These are phyloP conservation scores for Perdita meconis DNA, from an alignment of 2,888 invertebrate species.

Conservation along the genomic window DNA sequence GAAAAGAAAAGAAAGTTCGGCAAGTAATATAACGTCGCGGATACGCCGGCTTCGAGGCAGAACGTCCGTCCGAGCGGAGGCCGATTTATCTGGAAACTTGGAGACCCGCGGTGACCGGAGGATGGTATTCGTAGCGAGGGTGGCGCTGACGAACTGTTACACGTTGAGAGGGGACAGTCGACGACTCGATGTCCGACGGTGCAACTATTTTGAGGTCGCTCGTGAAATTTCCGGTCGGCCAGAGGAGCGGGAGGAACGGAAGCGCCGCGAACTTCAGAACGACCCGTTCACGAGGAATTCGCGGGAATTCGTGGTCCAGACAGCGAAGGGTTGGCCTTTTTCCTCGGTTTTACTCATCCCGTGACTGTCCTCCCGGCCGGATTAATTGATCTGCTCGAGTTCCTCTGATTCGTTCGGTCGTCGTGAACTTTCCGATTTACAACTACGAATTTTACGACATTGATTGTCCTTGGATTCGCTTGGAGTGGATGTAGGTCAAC, in stretches of 20 bases:
- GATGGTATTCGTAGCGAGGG: conserved; percentile 18
- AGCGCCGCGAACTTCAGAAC: conserved; percentile 48
- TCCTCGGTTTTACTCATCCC: neutral
- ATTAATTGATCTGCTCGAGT: conserved; percentile 13
- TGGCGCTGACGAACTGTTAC: conserved; percentile 46
- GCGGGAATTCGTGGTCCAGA: neutral
- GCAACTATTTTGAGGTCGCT: conserved; percentile 50
- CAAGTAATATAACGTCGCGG: conserved; percentile 76
- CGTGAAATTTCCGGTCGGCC: conserved; percentile 28
- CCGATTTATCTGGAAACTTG: conserved; percentile 77
- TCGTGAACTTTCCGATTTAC: conserved; percentile 10
- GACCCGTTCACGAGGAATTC: conserved; percentile 62
- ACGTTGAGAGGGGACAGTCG: neutral
- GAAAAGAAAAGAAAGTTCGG: conserved; percentile 66
- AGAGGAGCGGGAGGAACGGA: conserved; percentile 20
- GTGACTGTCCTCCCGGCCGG: neutral
- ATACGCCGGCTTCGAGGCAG: conserved; percentile 43
- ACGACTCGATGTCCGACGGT: neutral
- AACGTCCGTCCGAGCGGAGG: conserved; percentile 66
- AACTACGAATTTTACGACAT: neutral
- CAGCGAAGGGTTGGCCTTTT: neutral
- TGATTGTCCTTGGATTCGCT: too few species aligned
- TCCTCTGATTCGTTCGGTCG: conserved; percentile 21
- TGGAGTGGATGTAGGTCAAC: too few species aligned
- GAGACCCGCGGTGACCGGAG: conserved; percentile 19